Base-by-base conservation (phyloP, 30 jellyfish, hydroid and myxozoan species). In the Chrysaora quinquecirrha region DNA sequence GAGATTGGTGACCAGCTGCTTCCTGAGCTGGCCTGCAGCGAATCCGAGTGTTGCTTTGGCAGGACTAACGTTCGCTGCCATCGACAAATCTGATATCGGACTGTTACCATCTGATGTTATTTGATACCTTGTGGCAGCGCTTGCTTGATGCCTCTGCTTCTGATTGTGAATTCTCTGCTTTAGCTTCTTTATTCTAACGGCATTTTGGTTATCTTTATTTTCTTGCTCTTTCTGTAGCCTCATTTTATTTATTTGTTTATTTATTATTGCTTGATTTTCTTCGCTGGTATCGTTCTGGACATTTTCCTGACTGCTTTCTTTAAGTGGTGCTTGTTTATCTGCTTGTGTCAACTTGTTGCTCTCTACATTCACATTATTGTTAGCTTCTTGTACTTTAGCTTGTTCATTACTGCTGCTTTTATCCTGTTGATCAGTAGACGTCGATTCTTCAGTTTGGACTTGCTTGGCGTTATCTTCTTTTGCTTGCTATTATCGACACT, bases 11-110 rank as follows among this genome's bases (percentile, higher is more conserved):
- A 85, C 96, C 18, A 85, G 73, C 34, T 85, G 96, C 61, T 82
- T 82, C 33, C 92, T 68, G 28, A 82, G 92, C 54, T 74, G 85
- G 24, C 75, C 86, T 11, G 92, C 92, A 1, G 92, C 92, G 21
- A 70, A 30, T 18, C 92, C 85, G 30, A 82, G 60, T 11, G 73
- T 75, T 12, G 67, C 47, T 23, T 82, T 82, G 0, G 64, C 92
- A 14, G 92, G 92, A 18, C 79, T 28, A 19, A 82, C 92, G 22
- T 82, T 82, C 14, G 74, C 73, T 20, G 80, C 61, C 65, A 82
- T 82, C 10, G 92, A 71, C 0, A 12, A 50, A 21, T 70, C 82
- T 24, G 62, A 21, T 10, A 69, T 25, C 2, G 71, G 33, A 7
- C 54, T 69, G 0, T 71, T 75, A 18, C 18, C 23, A 56, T 80